phyloP scores from a whole-genome alignment of 2,113 vertebrate genomes.

The Macroglossus sobrinus region DNA sequence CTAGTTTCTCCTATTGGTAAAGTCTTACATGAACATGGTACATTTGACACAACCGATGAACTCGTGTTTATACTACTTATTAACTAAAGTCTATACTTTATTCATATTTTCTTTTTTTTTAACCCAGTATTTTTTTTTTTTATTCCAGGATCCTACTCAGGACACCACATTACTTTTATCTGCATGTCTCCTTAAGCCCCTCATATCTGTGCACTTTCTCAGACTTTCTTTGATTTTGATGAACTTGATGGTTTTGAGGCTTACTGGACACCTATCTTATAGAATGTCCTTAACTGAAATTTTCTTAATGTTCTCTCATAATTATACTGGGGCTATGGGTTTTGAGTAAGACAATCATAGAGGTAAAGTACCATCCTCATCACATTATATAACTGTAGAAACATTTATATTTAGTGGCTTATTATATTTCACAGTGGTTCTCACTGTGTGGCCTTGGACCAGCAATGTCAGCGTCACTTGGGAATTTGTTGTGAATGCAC shows the following conservation, averaged over 20 bases:
- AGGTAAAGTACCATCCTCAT: neutral
- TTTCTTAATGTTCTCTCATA: neutral
- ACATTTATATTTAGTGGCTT: neutral
- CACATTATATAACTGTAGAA: neutral
- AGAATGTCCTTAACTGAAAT: neutral
- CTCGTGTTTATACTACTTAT: neutral
- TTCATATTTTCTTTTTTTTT: neutral
- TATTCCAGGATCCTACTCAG: neutral
- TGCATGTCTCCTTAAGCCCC: neutral
- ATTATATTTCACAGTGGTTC: neutral
- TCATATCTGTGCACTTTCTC: neutral
- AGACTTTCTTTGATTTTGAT: neutral
- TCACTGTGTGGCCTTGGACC: neutral
- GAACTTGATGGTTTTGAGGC: neutral
- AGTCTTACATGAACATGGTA: neutral
- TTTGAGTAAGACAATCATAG: neutral
- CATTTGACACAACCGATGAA: neutral
- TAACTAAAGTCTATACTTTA: neutral
- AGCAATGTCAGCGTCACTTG: neutral
- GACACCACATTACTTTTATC: neutral
- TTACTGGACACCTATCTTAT: neutral
- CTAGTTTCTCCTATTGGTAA: neutral
- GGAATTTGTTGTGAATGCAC: neutral
- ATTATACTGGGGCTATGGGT: neutral
- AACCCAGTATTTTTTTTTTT: neutral